Conservation (phyloP, 1,140 invertebrate genomes). For the Megathymus violae region DNA sequence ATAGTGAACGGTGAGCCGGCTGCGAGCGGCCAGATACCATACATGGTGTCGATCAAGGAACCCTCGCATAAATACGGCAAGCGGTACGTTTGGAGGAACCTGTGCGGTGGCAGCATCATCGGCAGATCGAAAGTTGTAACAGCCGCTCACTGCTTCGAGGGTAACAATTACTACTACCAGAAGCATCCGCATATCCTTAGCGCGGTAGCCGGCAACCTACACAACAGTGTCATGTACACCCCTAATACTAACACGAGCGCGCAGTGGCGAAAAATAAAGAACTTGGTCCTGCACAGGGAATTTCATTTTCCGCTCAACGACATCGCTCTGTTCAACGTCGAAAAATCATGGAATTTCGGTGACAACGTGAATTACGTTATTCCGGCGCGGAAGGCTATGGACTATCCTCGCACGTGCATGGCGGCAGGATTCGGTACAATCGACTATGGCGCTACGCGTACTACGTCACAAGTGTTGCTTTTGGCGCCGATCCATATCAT, state of each 20-base stretch:
- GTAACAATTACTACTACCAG: constrained; percentile 48
- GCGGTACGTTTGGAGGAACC: constrained; percentile 48
- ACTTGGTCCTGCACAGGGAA: constrained; percentile 44
- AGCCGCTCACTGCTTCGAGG: constrained; percentile 67
- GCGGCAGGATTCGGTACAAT: constrained; percentile 56
- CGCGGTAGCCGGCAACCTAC: constrained; percentile 54
- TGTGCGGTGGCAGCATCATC: constrained; percentile 67
- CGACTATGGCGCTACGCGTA: constrained; percentile 24
- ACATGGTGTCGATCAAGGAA: constrained; percentile 59
- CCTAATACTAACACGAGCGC: constrained; percentile 42
- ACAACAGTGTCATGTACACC: constrained; percentile 46
- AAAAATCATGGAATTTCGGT: constrained; percentile 43
- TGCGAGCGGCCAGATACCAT: constrained; percentile 45
- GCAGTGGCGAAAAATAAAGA: constrained; percentile 55
- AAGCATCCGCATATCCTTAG: constrained; percentile 43
- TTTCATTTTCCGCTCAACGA: constrained; percentile 62
- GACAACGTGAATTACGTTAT: constrained; percentile 47
- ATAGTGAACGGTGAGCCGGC: constrained; percentile 50
- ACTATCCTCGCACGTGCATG: constrained; percentile 50
- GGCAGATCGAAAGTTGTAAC: constrained; percentile 47
- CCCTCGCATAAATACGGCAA: constrained; percentile 26
- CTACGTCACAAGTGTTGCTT: constrained; percentile 46
- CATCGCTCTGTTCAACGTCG: constrained; percentile 53
- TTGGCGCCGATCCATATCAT: constrained; percentile 50
- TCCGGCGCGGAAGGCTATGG: constrained; percentile 40